Percentiles rank a stretch among this genome's conserved stretches.
phyloP scores from a whole-genome alignment of 2,888 invertebrate species.

The Hydriomena furcata region DNA sequence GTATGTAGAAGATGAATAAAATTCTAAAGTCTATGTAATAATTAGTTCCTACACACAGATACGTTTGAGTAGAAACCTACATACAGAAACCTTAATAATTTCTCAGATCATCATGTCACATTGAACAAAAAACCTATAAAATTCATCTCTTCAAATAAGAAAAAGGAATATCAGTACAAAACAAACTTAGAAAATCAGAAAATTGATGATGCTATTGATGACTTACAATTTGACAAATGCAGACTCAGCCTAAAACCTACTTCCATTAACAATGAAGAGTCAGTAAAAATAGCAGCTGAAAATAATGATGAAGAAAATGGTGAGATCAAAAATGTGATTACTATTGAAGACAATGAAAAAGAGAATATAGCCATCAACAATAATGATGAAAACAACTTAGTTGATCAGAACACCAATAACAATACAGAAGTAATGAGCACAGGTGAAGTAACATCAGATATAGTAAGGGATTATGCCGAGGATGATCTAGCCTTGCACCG shows the following conservation, averaged over 20 bases:
- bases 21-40: no score
- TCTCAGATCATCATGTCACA: background rate
- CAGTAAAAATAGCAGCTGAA: constrained; percentile 14
- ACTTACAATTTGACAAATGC: constrained; percentile 67
- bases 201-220: constrained; percentile 63
- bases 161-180: constrained; percentile 29
- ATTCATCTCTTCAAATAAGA: constrained; percentile 14
- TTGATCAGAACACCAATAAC: constrained; percentile 23
- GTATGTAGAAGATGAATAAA: no score
- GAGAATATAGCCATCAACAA: constrained; percentile 25
- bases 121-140: constrained; percentile 19
- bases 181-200: constrained; percentile 45
- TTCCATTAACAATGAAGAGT: constrained; percentile 38
- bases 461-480: constrained; percentile 64
- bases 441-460: constrained; percentile 53
- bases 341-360: constrained; percentile 33
- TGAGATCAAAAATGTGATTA: constrained; percentile 35
- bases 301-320: background rate
- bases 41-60: no score
- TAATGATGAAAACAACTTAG: background rate
- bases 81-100: background rate
- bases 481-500: constrained; percentile 70
- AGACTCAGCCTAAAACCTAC: constrained; percentile 64
- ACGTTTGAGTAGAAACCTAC: no score
- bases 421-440: constrained; percentile 25